Evolutionary conservation across 2,888 invertebrate genomes (phyloP), one percentile per base, ranked within the genome.

Genomic region (Rhingia rostrata): DNA sequence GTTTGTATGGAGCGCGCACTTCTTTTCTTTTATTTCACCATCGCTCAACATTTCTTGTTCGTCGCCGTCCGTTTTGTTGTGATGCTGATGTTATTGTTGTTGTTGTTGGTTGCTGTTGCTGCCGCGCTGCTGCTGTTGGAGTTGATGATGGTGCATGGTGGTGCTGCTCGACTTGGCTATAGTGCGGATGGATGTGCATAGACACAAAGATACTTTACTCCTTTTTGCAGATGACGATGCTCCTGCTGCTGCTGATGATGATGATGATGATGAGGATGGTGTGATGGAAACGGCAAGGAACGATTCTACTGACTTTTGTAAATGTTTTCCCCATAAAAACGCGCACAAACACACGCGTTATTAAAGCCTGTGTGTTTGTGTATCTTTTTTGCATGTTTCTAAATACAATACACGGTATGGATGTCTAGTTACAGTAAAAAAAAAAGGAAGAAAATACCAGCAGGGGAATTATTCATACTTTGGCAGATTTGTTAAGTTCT

Each of bases 41-140:
- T 60, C 73, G 78, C 64, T 77, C 72, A 83, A 78, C 83, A 83
- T 83, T 78, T 83, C 83, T 83, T 83, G 78, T 83, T 74, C 67
- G 53, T 69, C 32, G 74, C 14, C 49, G 67, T 41, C 47, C 33
- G 35, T 35, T 56, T 54, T 35, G 58, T 80, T 10, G 80, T 45
- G 22, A 22, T 33, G 64, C 9, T 41, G 45, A 61, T 47, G 61
- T 41, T 63, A 66, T 60, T 49, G 64, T 12, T 41, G 45, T 69
- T 47, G 61, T 41, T 63, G 72, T 60, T 49, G 22, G 58, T 43
- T 73, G 49, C n/a, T 43, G 58, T 0, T 70, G 54, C 0, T 67
- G 35, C 2, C 58, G 58, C 12, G 69, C 22, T 43, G 70, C 6
- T 58, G 32, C 66, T 58, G 58, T 53, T 67, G 67, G 47, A 33